Evolutionary conservation across 2,797 vertebrate genomes (phyloP), one percentile per base, ranked within the genome.

Genomic region (Tenualosa thibaudeaui): DNA sequence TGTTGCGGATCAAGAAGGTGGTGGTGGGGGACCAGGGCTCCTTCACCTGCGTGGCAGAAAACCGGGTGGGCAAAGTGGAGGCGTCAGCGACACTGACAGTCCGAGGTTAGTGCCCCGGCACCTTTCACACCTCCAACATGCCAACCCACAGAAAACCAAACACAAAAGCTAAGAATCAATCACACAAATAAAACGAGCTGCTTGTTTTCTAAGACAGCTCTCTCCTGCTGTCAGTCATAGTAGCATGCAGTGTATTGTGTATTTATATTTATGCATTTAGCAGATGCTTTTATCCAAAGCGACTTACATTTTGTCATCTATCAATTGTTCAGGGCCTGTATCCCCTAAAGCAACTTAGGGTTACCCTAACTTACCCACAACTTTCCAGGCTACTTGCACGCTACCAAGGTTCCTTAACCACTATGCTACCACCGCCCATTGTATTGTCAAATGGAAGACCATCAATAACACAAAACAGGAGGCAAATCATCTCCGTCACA

Each of bases 41-140:
- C 13, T 99, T 96, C 84, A 94, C 94, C 12, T 99, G 98, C 83
- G 92, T 97, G 13, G 97, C 97, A 0, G 98, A 99, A 93, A 99
- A 99, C 87, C 96, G 97, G 0, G 97, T 99, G 75, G 98, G 98
- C 26, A 99, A 98, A 92, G 94, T 96, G 60, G 98, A 99, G 88
- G 96, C 97, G 2, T 96, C 97, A 5, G 97, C 97, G 22, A 97
- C 97, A 12, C 95, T 99, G 83, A 99, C 97, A 3, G 97, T 99
- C 86, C 94, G 98, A 97, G 98, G 98, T 99, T 92, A 95, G 97
- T 93, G 90, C 86, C 84, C 51, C 24, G 22, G 58, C n/a, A 5
- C 22, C 58, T 1, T 17, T 62, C 58, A 24, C 58, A 62, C 19
- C 22, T 12, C n/a, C 2, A 26, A 26, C 12, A 53, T 53, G 51